Conservation (phyloP, 1,140 invertebrate genomes). For the Drosophila bifasciata region DNA sequence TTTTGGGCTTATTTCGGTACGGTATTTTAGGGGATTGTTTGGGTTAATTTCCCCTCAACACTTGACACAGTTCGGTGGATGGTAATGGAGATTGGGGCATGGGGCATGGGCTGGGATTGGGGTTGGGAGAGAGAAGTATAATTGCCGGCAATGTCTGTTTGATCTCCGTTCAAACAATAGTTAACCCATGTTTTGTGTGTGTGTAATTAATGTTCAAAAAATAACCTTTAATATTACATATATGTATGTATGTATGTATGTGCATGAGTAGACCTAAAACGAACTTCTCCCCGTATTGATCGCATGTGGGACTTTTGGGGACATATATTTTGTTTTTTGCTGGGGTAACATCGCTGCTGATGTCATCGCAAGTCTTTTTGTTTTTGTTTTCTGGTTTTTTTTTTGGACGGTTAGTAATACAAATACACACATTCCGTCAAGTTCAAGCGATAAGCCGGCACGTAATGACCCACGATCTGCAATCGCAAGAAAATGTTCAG, state of each 20-base stretch:
- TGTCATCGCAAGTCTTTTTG: slow-evolving; percentile 35
- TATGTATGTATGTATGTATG: not conserved
- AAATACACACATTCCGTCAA: slow-evolving; percentile 39
- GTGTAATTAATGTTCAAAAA: not conserved
- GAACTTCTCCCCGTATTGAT: too few species aligned
- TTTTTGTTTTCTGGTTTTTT: slow-evolving; percentile 3
- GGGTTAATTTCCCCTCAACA: slow-evolving; percentile 44
- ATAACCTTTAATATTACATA: not conserved
- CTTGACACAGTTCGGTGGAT: slow-evolving; percentile 39
- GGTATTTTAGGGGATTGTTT: slow-evolving; percentile 9
- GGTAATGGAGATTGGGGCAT: not conserved
- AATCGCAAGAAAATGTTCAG: slow-evolving; percentile 49
- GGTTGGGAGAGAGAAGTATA: slow-evolving; percentile 11
- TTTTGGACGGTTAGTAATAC: slow-evolving; percentile 46
- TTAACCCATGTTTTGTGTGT: slow-evolving; percentile 7
- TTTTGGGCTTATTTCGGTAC: slow-evolving; percentile 3
- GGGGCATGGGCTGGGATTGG: not conserved
- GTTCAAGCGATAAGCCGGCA: slow-evolving; percentile 60
- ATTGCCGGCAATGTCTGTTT: slow-evolving; percentile 43
- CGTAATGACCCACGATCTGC: slow-evolving; percentile 61
- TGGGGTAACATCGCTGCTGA: slow-evolving; percentile 17
- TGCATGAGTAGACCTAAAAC: too few species aligned
- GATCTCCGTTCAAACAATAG: slow-evolving; percentile 28
- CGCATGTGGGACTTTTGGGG: too few species aligned
- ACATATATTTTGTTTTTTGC: slow-evolving; percentile 20